Evolutionary conservation across 2,888 invertebrate genomes (phyloP), one percentile per base, ranked within the genome.

Genomic region (Griposia aprilina): DNA sequence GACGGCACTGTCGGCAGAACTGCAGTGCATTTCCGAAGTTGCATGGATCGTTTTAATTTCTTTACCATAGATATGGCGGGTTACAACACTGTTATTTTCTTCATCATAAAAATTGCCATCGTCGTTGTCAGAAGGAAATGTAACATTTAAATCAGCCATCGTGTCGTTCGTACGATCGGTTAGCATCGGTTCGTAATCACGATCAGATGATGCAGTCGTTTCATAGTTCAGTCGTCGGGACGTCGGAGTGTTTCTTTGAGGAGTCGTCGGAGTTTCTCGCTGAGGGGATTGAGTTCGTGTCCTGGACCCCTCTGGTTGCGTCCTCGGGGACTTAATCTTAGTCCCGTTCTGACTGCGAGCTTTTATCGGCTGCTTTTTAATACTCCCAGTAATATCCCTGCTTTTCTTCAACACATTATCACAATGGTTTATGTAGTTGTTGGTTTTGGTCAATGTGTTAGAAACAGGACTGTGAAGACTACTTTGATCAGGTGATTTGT

Each of bases 141-240:
- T 96, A 0, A 96, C 95, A 68, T 97, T 97, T 41, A 97, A 85
- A 84, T 96, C 97, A 0, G 96, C 97, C 92, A 97, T 89, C 1
- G 97, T 97, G 82, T 97, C 97, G 90, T 95, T 97, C 87, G 97
- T 97, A 92, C 96, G 94, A 83, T 96, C 96, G 59, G 96, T 97
- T 67, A 96, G 81, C 20, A 95, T 92, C 41, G 91, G 92, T 2
- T 96, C 97, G 84, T 91, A 92, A 10, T 95, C 95, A 48, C 91
- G 92, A 7, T 95, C 95, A 2, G 95, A 92, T 1, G 94, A 94
- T 3, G 87, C 90, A 69, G 94, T 94, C 2, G 94, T 93, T 41
- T 96, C 96, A 76, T 96, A 96, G 60, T 93, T 93, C 6, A 96
- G 88, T 83, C 90, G 91, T 55, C 95, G 89, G 3, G 96, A 95